Evolutionary conservation across 2,113 vertebrate genomes (phyloP).

Genomic region (Neofelis nebulosa): DNA sequence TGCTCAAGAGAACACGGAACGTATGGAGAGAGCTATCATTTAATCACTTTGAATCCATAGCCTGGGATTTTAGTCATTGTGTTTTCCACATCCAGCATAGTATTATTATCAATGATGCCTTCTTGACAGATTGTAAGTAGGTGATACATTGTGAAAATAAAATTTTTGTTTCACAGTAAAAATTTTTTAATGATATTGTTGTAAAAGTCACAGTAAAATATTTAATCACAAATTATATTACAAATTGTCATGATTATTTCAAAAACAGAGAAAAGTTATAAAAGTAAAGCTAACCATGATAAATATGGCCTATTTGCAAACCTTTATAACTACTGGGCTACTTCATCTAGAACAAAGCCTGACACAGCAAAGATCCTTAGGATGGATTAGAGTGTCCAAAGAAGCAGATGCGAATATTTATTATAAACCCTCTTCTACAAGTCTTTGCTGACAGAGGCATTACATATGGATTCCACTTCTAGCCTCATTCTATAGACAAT

Average conservation of each 20-base stretch:
- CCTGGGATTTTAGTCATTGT: background rate
- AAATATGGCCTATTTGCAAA: conserved; percentile 84
- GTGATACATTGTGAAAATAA: conserved; percentile 5
- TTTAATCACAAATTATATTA: conserved; percentile 59
- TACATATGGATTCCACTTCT: conserved; percentile 80
- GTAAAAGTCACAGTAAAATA: conserved; percentile 41
- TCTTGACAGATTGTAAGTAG: conserved; percentile 7
- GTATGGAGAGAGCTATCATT: background rate
- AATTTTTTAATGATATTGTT: background rate
- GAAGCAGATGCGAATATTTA: conserved; percentile 88
- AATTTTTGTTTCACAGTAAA: conserved; percentile 46
- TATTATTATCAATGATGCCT: conserved; percentile 14
- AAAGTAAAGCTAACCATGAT: conserved; percentile 83
- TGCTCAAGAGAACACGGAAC: background rate
- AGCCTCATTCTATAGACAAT: conserved; percentile 71
- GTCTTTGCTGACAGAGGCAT: conserved; percentile 85
- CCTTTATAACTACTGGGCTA: conserved; percentile 80
- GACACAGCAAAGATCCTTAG: conserved; percentile 86
- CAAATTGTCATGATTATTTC: conserved; percentile 53
- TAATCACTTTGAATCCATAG: background rate
- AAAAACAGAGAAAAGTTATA: conserved; percentile 66
- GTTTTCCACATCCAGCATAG: background rate
- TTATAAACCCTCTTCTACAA: conserved; percentile 82
- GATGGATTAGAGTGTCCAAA: conserved; percentile 88
- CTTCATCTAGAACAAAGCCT: conserved; percentile 87